Base-by-base conservation (phyloP, 2,888 invertebrate genomes). In the Rhingia campestris region DNA sequence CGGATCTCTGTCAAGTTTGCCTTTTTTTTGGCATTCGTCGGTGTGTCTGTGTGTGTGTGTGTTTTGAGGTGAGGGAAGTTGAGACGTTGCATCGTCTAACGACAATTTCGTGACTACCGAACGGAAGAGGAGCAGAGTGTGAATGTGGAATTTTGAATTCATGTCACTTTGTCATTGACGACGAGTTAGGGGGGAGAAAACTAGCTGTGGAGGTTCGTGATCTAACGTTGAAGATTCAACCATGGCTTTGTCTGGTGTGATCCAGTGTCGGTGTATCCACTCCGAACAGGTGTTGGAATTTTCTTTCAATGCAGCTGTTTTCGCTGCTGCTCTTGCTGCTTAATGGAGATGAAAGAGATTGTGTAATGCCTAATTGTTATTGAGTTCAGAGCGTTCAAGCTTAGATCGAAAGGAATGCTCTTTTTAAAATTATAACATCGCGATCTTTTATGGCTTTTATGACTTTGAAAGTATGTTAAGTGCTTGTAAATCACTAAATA, bases 311-410 rank as follows among this genome's bases (percentile, higher is more conserved):
- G 49, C 47, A 47, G 47, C 6, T 35, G 32, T 49, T 49, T 10
- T 14, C 12, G 14, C 14, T 12, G n/a, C 14, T 6, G n/a, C 7
- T 9, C 22, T 47, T 47, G 47, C 33, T 43, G 32, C n/a, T n/a
- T 4, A 41, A 63, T 74, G 47, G 35, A 80, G 80, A 64, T 70
- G 49, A 59, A 49, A 66, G 59, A 75, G 75, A 81, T 81, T 75
- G 22, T 75, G 81, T 69, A 81, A 69, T 59, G 56, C 63, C 58
- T 81, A 75, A 81, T 81, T 81, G 69, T 75, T 75, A 74, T 70
- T 37, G 63, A 56, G 81, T 69, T 69, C 63, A 51, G 35, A 61
- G 74, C 69, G 63, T 54, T 12, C 10, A 74, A 47, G 61, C 7
- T 56, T 12, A 35, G 33, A 4, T 47, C 7, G 10, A 7, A 5